Evolutionary conservation across 2,113 vertebrate genomes (phyloP).

Genomic region (Pseudorectes ferrugineus): DNA sequence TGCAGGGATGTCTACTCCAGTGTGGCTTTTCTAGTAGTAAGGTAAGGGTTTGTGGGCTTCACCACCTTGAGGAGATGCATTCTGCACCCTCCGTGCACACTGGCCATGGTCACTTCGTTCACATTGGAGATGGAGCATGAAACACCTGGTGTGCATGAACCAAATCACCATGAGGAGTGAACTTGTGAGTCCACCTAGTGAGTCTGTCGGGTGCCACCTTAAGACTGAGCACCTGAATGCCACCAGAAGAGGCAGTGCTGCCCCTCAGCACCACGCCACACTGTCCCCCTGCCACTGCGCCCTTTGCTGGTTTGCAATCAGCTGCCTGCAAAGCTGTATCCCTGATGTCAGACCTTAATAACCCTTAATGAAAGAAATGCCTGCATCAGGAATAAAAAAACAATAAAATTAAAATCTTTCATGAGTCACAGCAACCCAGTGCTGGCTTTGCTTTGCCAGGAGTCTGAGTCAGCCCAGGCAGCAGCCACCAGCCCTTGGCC

Average conservation of each 20-base stretch:
- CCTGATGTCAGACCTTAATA: background rate
- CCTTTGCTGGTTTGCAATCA: background rate
- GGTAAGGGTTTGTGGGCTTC: background rate
- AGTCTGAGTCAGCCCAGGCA: background rate
- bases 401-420: background rate
- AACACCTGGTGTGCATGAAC: background rate
- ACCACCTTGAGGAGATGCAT: background rate
- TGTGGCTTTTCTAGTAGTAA: background rate
- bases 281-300: rapidly evolving
- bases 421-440: background rate
- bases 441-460: background rate
- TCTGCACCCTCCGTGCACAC: background rate
- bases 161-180: background rate
- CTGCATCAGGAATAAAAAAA: background rate
- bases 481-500: background rate
- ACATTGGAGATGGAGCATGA: background rate
- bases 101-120: background rate
- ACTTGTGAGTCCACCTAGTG: background rate
- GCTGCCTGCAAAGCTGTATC: background rate
- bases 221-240: background rate
- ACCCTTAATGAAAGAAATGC: background rate
- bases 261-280: background rate
- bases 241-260: background rate
- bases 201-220: background rate
- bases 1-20: background rate